Evolutionary conservation across 30 jellyfish, hydroid and myxozoan genomes (phyloP).

Genomic region (Cassiopea xamachana): DNA sequence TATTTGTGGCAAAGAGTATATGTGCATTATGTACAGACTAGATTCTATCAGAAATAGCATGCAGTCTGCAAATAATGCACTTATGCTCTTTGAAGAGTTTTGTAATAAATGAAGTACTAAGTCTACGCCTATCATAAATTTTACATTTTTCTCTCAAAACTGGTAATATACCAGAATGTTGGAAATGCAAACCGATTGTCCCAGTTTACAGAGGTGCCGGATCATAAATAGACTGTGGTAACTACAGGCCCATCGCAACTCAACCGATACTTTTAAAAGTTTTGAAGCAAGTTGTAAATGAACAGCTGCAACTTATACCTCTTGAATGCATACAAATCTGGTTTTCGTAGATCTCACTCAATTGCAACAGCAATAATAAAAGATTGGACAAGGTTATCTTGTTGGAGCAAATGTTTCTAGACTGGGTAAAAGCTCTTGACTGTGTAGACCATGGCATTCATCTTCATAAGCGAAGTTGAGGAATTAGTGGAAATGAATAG

Average conservation of each 20-base stretch:
- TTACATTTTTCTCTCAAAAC: conserved; percentile 23
- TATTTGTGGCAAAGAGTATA: too few species aligned
- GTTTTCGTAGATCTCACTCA: conserved; percentile 52
- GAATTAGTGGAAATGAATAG: conserved; percentile 61
- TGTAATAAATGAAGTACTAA: not conserved
- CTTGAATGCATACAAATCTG: conserved; percentile 44
- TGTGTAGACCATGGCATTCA: conserved; percentile 46
- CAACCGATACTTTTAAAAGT: conserved; percentile 43
- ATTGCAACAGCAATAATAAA: conserved; percentile 57
- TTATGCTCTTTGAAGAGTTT: too few species aligned
- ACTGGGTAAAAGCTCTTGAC: conserved; percentile 56
- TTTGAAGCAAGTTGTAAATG: conserved; percentile 57
- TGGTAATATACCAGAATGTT: conserved; percentile 38
- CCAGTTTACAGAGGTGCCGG: conserved; percentile 53
- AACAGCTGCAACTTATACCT: conserved; percentile 34
- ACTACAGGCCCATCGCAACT: conserved; percentile 45
- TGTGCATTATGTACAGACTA: too few species aligned
- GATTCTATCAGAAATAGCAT: too few species aligned
- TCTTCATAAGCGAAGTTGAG: conserved; percentile 54
- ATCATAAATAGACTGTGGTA: conserved; percentile 53
- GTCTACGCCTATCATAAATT: conserved; percentile 42
- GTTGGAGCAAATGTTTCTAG: conserved; percentile 58
- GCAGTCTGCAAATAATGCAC: too few species aligned
- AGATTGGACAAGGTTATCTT: conserved; percentile 56
- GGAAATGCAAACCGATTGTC: conserved; percentile 54